These are phyloP conservation scores for Siniperca chuatsi DNA, from an alignment of 2,113 vertebrate genomes.

Conservation along the genomic window DNA sequence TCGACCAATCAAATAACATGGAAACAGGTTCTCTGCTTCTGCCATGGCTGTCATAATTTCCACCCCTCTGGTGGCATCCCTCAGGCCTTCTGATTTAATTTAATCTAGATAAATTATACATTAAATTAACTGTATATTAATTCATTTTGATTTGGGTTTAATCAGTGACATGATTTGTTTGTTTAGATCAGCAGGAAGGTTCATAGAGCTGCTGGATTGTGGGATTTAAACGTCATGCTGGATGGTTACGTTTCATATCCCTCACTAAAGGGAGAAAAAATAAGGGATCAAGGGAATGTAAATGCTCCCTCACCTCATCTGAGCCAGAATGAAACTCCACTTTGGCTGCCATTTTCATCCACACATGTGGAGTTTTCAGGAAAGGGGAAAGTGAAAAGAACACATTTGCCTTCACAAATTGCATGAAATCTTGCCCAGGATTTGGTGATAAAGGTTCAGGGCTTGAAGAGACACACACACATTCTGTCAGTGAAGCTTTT, in stretches of 20 bases:
- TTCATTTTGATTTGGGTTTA: slow-evolving; percentile 53
- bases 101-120: slow-evolving; percentile 46
- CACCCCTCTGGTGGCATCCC: slow-evolving; percentile 8
- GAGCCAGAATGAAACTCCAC: slow-evolving; percentile 72
- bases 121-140: slow-evolving; percentile 55
- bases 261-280: slow-evolving; percentile 54
- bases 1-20: slow-evolving; percentile 62
- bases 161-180: slow-evolving; percentile 63
- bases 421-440: slow-evolving; percentile 64
- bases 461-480: slow-evolving; percentile 28
- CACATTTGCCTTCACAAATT: slow-evolving; percentile 68
- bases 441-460: slow-evolving; percentile 54
- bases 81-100: slow-evolving; percentile 43
- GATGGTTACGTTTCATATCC: slow-evolving; percentile 60
- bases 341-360: slow-evolving; percentile 67
- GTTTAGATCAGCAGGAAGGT: slow-evolving; percentile 52
- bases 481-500: slow-evolving; percentile 29
- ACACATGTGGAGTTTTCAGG: slow-evolving; percentile 63
- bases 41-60: slow-evolving; percentile 47
- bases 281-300: slow-evolving; percentile 73
- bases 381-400: slow-evolving; percentile 57
- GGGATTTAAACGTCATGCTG: slow-evolving; percentile 59
- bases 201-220: slow-evolving; percentile 46
- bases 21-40: slow-evolving; percentile 63
- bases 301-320: slow-evolving; percentile 75